A percentile compares a stretch with the other conserved stretches of the same genome.
Evolutionary conservation across 2,888 invertebrate species (phyloP).

Genomic region (Lissocephala sabroskyi): DNA sequence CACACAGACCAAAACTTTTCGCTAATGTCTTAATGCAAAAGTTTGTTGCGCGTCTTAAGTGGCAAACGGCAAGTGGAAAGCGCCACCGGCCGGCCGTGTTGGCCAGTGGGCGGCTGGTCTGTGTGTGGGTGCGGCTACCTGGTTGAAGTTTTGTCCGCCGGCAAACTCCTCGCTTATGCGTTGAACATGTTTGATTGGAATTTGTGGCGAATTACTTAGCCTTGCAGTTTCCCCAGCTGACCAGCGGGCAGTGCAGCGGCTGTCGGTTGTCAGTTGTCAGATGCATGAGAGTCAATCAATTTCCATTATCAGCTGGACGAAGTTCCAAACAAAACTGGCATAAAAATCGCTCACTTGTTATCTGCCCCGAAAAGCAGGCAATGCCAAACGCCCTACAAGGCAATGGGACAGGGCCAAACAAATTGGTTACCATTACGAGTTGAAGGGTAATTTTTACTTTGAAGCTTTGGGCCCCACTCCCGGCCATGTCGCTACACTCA

Average conservation of each 20-base stretch:
- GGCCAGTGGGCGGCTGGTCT: slow-evolving; percentile 6
- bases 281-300: too few relatives aligned
- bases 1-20: slow-evolving; percentile 33
- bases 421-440: slow-evolving; percentile 55
- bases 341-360: slow-evolving; percentile 24
- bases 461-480: slow-evolving; percentile 40
- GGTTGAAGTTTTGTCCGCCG: too few relatives aligned
- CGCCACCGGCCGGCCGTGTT: neutral
- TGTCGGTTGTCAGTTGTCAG: too few relatives aligned
- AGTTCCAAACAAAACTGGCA: slow-evolving; percentile 24
- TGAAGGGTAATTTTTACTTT: slow-evolving; percentile 62
- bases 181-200: slow-evolving; percentile 62
- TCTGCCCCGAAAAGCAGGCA: neutral
- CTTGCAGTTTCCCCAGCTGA: too few relatives aligned
- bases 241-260: too few relatives aligned
- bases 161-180: slow-evolving; percentile 1
- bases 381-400: too few relatives aligned
- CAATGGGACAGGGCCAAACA: slow-evolving; percentile 46
- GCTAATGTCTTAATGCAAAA: slow-evolving; percentile 65
- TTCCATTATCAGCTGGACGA: too few relatives aligned
- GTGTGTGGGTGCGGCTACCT: too few relatives aligned
- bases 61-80: slow-evolving; percentile 7
- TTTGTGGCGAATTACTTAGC: slow-evolving; percentile 62
- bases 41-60: slow-evolving; percentile 43
- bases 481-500: too few relatives aligned